A percentile compares a stretch with the other conserved stretches of the same genome.
phyloP scores from a whole-genome alignment of 1,140 invertebrate genomes.

The Prorops nasuta region DNA sequence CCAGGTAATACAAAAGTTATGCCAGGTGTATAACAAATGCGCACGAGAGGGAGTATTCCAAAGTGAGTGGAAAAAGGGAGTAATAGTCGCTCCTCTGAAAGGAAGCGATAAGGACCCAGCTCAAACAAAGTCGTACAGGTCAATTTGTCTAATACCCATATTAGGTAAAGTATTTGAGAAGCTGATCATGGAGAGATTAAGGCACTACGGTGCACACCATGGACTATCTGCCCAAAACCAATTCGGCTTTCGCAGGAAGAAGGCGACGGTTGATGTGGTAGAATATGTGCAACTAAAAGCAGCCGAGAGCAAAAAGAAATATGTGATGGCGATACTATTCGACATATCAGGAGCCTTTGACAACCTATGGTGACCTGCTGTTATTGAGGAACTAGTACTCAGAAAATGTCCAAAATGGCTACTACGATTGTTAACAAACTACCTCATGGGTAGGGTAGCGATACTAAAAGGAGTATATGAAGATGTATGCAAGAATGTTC shows the following conservation, averaged over 20 bases:
- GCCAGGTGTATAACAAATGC: too few relatives aligned
- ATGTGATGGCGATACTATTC: constrained; percentile 37
- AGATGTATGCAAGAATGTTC: constrained; percentile 7
- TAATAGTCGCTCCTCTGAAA: constrained; percentile 37
- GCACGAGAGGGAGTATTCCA: too few relatives aligned
- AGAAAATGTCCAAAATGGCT: constrained; percentile 25
- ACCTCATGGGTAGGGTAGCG: constrained; percentile 35
- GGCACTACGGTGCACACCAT: too few relatives aligned
- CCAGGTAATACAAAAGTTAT: too few relatives aligned
- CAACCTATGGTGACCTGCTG: constrained; percentile 43
- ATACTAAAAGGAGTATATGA: constrained; percentile 13
- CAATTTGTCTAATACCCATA: constrained; percentile 46
- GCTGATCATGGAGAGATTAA: too few relatives aligned
- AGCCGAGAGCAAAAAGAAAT: constrained; percentile 13
- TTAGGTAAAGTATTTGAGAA: constrained; percentile 47
- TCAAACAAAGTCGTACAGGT: constrained; percentile 37
- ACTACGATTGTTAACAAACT: constrained; percentile 31
- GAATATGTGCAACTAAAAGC: constrained; percentile 7
- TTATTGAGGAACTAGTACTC: constrained; percentile 25
- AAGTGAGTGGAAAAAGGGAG: constrained; percentile 43
- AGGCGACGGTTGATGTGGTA: constrained; percentile 45
- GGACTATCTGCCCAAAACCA: constrained; percentile 32
- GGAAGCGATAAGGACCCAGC: constrained; percentile 33
- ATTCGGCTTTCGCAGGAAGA: constrained; percentile 32
- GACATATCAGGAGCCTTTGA: constrained; percentile 55